phyloP scores from a whole-genome alignment of 2,888 invertebrate species.

The Nasonia oneida region DNA sequence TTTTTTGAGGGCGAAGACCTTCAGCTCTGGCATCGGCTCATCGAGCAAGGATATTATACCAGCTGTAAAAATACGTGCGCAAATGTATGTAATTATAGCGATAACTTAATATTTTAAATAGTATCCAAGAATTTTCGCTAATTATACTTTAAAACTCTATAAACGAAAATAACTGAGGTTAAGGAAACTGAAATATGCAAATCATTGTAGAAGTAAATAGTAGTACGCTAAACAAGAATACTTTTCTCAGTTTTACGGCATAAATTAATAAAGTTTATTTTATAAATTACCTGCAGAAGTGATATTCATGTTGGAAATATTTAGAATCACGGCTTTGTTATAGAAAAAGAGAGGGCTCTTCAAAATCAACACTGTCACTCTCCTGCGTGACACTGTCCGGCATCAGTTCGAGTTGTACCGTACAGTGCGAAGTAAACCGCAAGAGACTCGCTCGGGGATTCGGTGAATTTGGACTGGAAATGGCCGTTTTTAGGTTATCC shows the following conservation, averaged over 20 bases:
- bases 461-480: neutral
- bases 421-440: neutral
- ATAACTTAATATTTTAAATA: neutral
- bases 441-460: neutral
- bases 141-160: neutral
- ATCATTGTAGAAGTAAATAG: conserved; percentile 68
- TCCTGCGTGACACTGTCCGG: neutral
- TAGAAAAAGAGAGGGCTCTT: conserved; percentile 13
- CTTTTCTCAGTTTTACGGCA: neutral
- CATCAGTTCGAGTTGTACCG: neutral
- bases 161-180: neutral
- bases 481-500: neutral
- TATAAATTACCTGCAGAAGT: conserved; percentile 77
- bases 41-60: conserved; percentile 97
- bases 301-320: conserved; percentile 75
- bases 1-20: conserved; percentile 95
- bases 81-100: neutral
- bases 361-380: conserved; percentile 4
- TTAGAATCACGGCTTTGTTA: neutral
- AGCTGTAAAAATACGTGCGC: conserved; percentile 80
- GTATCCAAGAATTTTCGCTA: neutral
- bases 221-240: neutral
- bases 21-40: conserved; percentile 95
- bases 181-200: conserved; percentile 70
- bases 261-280: neutral